These are phyloP conservation scores for Lepidonotus clava DNA, from an alignment of 2,888 invertebrate species.

Conservation along the genomic window DNA sequence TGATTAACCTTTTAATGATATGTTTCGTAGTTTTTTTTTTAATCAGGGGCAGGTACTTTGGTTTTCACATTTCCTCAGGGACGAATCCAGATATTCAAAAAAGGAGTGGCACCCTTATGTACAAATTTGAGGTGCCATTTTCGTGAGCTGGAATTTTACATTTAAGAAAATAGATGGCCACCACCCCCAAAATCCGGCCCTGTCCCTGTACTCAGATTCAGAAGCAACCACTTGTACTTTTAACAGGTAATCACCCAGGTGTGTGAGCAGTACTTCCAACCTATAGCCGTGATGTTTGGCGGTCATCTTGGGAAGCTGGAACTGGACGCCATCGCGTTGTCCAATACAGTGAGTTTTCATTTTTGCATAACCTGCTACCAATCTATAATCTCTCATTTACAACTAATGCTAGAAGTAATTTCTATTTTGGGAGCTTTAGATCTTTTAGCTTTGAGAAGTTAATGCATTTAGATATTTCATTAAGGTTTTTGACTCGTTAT, in stretches of 20 bases:
- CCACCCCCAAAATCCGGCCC: no score
- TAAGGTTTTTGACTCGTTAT: not conserved
- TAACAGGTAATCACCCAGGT: conserved; percentile 59
- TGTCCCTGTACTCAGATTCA: not conserved
- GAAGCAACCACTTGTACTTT: not conserved
- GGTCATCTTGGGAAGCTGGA: conserved; percentile 64
- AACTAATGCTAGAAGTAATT: not conserved
- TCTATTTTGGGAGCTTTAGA: not conserved
- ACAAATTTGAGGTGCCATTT: not conserved
- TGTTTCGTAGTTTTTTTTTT: no score
- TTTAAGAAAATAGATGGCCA: no score
- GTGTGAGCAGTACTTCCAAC: conserved; percentile 55
- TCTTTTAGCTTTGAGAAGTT: not conserved
- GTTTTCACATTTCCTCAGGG: not conserved
- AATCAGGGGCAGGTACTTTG: no score
- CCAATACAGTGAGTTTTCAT: conserved; percentile 60
- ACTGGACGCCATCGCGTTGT: conserved; percentile 62
- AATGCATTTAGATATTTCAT: not conserved
- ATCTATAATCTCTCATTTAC: not conserved
- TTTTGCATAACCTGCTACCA: not conserved
- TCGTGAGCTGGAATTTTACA: not conserved
- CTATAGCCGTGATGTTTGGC: conserved; percentile 62
- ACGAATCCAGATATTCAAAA: no score
- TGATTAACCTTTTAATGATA: no score
- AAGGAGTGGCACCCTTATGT: no score